Evolutionary conservation across 2,797 vertebrate genomes (phyloP), one percentile per base, ranked within the genome.

Genomic region (Limnodromus scolopaceus): DNA sequence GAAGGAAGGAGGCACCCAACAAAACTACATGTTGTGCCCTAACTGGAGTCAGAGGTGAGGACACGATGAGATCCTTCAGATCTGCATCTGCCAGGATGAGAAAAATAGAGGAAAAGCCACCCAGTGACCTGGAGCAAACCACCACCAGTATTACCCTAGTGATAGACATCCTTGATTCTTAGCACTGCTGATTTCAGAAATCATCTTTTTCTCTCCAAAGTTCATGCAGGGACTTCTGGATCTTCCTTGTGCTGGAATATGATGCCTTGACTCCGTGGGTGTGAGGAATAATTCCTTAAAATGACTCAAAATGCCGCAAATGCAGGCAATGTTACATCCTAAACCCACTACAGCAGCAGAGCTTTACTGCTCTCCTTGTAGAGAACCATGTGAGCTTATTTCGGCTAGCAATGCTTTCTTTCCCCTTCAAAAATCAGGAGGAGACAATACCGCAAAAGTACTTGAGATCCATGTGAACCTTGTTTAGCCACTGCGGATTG

Each of bases 371-470:
- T 85, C 3, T 85, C 72, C 82, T 91, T 81, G 53, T 28, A 57
- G 57, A 83, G 51, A 66, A 34, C 20, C 39, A 70, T 0, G 5
- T 34, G 38, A 91, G 24, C 49, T 81, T 84, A 78, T 69, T 87
- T 92, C 71, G 64, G 72, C 53, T 41, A 87, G 34, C 34, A 65
- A 57, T 34, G 17, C 58, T 92, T 91, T 70, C 53, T 43, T 92
- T 83, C 23, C 55, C 53, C 45, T 94, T 34, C 75, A 84, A 54
- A 82, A 93, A 92, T 38, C 22, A 85, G 75, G 53, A 89, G 60
- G 34, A 95, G 68, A 92, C 80, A 84, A 79, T 38, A 80, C 48
- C 68, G 64, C 86, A 65, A 17, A 94, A 93, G 16, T 6, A 94
- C 80, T 13, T 70, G 53, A 83, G 92, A 95, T 61, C 70, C 74